These are phyloP conservation scores for Collichthys lucidus DNA, from an alignment of 2,113 vertebrate genomes.

Conservation along the genomic window DNA sequence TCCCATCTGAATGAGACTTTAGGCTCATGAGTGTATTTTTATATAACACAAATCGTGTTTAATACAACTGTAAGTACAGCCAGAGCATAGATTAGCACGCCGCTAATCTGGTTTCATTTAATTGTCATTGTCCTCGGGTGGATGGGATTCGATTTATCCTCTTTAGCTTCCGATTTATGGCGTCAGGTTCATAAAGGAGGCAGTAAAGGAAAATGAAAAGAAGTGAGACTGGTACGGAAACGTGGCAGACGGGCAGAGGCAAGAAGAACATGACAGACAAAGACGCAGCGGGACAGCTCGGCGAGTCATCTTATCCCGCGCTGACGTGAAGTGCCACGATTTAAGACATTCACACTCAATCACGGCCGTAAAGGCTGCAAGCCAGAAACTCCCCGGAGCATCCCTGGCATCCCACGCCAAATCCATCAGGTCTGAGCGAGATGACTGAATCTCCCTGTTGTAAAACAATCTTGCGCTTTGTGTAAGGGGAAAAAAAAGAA, in stretches of 20 bases:
- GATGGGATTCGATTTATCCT: background rate
- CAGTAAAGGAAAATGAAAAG: conserved; percentile 5
- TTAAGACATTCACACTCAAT: conserved; percentile 51
- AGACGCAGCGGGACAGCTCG: conserved; percentile 4
- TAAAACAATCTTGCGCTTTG: conserved; percentile 24
- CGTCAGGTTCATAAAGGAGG: conserved; percentile 7
- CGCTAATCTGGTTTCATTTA: conserved; percentile 14
- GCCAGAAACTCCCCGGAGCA: conserved; percentile 35
- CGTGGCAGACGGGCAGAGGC: background rate
- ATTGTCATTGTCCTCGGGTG: conserved; percentile 3
- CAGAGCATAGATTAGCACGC: background rate
- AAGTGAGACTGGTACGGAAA: background rate
- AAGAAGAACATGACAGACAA: conserved; percentile 12
- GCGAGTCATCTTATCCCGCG: background rate
- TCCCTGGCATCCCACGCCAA: conserved; percentile 21
- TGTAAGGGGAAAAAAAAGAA: background rate
- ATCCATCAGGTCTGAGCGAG: conserved; percentile 50
- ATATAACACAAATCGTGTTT: background rate
- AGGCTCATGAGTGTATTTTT: background rate
- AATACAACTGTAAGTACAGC: background rate
- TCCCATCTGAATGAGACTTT: background rate
- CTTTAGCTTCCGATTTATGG: conserved; percentile 13
- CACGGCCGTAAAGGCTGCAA: conserved; percentile 42
- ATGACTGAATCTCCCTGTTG: conserved; percentile 22
- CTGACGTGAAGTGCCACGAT: conserved; percentile 43